phyloP scores from a whole-genome alignment of 53 echinoderm and acorn worm genomes.

The Holothuria leucospilota region DNA sequence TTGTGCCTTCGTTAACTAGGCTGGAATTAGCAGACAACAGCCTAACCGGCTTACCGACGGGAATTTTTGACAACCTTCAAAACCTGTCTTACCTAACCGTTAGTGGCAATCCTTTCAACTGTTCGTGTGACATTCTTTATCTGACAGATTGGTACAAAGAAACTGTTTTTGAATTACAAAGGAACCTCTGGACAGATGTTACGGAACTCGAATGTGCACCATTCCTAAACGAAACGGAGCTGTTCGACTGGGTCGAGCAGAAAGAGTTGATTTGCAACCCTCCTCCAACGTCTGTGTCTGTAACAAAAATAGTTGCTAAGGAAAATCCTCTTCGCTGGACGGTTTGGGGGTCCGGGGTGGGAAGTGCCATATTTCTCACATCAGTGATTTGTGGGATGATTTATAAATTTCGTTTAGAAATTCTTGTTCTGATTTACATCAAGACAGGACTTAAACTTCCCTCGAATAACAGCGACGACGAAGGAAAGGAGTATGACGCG shows the following conservation, averaged over 20 bases:
- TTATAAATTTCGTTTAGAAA: conserved; percentile 37
- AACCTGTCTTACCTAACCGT: background rate
- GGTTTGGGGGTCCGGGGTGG: background rate
- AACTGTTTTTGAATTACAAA: background rate
- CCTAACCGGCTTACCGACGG: background rate
- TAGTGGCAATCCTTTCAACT: conserved; percentile 31
- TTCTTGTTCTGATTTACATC: conserved; percentile 66
- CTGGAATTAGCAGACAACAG: background rate
- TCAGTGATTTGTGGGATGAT: background rate
- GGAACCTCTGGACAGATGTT: background rate
- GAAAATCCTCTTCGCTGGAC: no score
- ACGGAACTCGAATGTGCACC: background rate
- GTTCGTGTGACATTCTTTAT: conserved; percentile 21
- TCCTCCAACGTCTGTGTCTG: background rate
- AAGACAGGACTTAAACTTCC: conserved; percentile 22
- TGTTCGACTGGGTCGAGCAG: background rate
- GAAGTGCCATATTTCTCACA: background rate
- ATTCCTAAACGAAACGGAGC: conserved; percentile 17
- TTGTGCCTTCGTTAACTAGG: background rate
- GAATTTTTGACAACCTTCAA: background rate
- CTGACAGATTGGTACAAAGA: conserved; percentile 26
- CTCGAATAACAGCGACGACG: conserved; percentile 28
- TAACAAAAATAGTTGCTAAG: background rate
- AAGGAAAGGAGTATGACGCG: conserved; percentile 63
- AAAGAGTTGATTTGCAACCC: background rate